Evolutionary conservation across 2,797 vertebrate genomes (phyloP).

Genomic region (Rhyacichthys aspro): DNA sequence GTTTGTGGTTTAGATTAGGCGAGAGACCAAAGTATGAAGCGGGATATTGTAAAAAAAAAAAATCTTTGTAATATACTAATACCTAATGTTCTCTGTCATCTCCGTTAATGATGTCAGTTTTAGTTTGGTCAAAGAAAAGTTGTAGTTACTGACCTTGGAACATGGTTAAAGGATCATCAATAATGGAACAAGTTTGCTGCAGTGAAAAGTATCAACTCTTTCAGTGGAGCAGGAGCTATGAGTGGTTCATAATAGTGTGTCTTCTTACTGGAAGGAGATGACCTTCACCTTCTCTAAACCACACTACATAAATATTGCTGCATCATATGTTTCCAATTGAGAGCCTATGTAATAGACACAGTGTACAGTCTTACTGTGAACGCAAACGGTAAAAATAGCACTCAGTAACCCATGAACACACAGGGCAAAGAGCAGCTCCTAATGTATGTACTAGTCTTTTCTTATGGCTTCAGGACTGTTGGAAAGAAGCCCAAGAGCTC

Average conservation of each 20-base stretch:
- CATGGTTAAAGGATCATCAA: not conserved
- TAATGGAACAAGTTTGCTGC: not conserved
- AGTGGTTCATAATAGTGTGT: not conserved
- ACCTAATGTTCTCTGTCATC: not conserved
- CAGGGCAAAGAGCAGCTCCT: conserved; percentile 10
- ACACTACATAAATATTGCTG: not conserved
- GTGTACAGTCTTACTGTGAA: conserved; percentile 1
- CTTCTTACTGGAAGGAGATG: conserved; percentile 12
- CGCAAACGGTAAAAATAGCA: not conserved
- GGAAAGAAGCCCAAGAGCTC: conserved; percentile 33
- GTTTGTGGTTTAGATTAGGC: conserved; percentile 13
- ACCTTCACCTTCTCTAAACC: not conserved
- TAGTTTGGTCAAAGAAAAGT: not conserved
- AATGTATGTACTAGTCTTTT: conserved; percentile 24
- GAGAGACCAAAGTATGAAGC: not conserved
- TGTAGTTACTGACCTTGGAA: not conserved
- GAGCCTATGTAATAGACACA: conserved; percentile 10
- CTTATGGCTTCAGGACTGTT: conserved; percentile 28
- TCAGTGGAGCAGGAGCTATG: not conserved
- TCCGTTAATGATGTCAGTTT: not conserved
- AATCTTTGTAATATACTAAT: conserved; percentile 6
- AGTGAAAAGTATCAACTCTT: not conserved
- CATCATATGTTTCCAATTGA: not conserved
- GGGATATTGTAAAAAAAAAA: conserved; percentile 4
- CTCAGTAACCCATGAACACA: conserved; percentile 1